Evolutionary conservation across 2,113 vertebrate species (phyloP).

Genomic region (Willisornis vidua): DNA sequence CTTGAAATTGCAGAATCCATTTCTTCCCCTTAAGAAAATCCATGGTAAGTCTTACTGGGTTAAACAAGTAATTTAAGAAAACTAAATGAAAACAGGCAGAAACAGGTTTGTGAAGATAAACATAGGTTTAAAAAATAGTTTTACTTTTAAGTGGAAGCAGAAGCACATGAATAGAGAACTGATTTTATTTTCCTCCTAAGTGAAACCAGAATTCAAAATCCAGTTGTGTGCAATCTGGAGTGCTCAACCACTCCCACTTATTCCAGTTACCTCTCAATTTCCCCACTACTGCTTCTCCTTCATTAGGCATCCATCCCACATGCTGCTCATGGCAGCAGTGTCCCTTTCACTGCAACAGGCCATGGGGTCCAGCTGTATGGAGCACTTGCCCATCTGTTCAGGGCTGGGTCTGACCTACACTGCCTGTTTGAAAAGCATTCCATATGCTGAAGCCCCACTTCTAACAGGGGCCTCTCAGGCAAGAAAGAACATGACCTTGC

Average conservation of each 20-base stretch:
- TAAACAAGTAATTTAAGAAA: constrained; percentile 43
- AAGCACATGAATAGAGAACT: neutral
- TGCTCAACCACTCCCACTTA: neutral
- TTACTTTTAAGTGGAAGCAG: constrained; percentile 40
- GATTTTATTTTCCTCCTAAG: constrained; percentile 2
- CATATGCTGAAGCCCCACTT: neutral
- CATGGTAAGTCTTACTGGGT: constrained; percentile 11
- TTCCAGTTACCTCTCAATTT: neutral
- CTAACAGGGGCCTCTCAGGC: neutral
- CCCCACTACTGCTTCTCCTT: neutral
- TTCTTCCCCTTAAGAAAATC: constrained; percentile 54
- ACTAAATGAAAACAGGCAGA: constrained; percentile 19
- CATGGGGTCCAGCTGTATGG: neutral
- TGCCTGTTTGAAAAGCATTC: neutral
- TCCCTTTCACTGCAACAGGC: neutral
- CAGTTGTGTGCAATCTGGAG: neutral
- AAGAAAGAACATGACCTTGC: neutral
- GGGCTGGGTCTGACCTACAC: neutral
- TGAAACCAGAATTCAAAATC: constrained; percentile 20
- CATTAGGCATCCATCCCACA: neutral
- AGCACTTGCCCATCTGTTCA: neutral
- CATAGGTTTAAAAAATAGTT: constrained; percentile 18
- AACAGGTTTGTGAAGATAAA: constrained; percentile 42
- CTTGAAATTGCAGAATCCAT: constrained; percentile 57
- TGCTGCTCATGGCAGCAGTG: neutral